These are phyloP conservation scores for Podiceps cristatus DNA, from an alignment of 2,113 vertebrate species.

Conservation along the genomic window DNA sequence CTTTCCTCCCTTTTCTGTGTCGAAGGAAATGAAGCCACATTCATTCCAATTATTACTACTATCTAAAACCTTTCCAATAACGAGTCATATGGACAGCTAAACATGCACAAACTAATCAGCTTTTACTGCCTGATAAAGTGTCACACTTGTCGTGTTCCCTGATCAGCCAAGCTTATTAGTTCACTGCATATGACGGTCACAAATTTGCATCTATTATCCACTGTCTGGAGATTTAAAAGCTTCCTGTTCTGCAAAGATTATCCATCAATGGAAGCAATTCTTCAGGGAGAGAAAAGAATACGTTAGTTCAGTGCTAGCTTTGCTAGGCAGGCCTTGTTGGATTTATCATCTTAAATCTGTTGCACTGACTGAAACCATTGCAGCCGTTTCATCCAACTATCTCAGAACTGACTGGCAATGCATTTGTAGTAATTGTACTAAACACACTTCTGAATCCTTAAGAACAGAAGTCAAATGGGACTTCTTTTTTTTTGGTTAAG, in stretches of 20 bases:
- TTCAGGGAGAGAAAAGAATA: constrained; percentile 19
- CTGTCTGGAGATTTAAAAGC: constrained; percentile 52
- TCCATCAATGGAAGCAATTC: constrained; percentile 35
- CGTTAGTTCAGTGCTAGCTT: neutral
- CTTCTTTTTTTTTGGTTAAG: neutral
- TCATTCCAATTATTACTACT: constrained; percentile 29
- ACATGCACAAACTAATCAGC: constrained; percentile 60
- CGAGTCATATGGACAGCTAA: constrained; percentile 17
- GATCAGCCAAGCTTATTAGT: constrained; percentile 41
- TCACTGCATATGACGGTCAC: neutral
- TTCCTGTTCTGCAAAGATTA: constrained; percentile 38
- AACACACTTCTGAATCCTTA: constrained; percentile 33
- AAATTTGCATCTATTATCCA: constrained; percentile 62
- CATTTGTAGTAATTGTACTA: constrained; percentile 41
- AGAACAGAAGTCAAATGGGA: neutral
- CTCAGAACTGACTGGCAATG: neutral
- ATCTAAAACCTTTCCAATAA: constrained; percentile 32
- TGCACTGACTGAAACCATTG: constrained; percentile 21
- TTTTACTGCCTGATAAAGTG: constrained; percentile 43
- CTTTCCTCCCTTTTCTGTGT: neutral
- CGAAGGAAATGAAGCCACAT: neutral
- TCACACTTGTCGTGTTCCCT: constrained; percentile 28
- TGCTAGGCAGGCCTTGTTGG: constrained; percentile 20
- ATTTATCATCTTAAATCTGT: constrained; percentile 55
- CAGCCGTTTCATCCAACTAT: constrained; percentile 6